phyloP scores from a whole-genome alignment of 2,113 vertebrate genomes.

The Riparia riparia region DNA sequence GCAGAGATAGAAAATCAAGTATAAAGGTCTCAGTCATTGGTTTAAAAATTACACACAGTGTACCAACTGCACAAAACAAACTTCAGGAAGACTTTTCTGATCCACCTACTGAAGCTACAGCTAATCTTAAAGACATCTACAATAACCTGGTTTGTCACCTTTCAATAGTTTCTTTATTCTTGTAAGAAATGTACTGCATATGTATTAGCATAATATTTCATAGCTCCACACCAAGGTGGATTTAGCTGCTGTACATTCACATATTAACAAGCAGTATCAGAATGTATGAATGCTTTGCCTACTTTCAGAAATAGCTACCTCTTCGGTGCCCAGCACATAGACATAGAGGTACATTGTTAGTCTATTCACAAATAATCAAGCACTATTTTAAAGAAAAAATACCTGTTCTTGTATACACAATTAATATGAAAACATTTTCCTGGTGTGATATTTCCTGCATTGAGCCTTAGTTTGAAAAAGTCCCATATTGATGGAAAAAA shows the following conservation, averaged over 20 bases:
- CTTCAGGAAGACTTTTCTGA: not conserved
- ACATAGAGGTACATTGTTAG: not conserved
- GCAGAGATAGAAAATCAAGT: not conserved
- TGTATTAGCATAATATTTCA: not conserved
- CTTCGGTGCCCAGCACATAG: fast-evolving
- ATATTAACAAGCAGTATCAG: not conserved
- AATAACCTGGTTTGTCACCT: not conserved
- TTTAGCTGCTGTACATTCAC: not conserved
- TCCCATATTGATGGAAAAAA: not conserved
- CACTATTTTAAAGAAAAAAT: not conserved
- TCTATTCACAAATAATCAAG: not conserved
- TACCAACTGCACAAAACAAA: not conserved
- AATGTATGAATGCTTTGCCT: not conserved
- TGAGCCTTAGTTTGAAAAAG: not conserved
- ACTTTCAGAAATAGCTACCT: not conserved
- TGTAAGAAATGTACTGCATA: not conserved
- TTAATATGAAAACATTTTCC: not conserved
- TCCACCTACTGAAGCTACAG: not conserved
- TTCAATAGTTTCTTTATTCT: not conserved
- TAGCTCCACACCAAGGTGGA: not conserved
- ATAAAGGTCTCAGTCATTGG: not conserved
- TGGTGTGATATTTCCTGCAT: not conserved
- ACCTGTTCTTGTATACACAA: not conserved
- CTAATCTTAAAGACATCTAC: not conserved
- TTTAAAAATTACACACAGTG: not conserved